A percentile compares a stretch with the other conserved stretches of the same genome.
These are phyloP conservation scores for Catharus bicknelli DNA, from an alignment of 2,113 vertebrate genomes.

Conservation along the genomic window DNA sequence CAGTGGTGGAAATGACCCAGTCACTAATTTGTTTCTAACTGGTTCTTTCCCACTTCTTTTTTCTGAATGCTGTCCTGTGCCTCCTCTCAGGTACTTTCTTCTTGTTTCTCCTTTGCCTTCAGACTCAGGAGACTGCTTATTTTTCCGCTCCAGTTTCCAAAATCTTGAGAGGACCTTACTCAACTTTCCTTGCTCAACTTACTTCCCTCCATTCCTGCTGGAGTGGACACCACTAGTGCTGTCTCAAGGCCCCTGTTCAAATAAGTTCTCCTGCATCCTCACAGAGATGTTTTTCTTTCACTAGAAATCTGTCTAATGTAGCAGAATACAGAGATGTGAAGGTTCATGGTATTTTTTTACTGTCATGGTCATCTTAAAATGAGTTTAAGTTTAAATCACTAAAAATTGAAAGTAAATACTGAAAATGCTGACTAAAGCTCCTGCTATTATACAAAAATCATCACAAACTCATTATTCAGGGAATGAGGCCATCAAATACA, in stretches of 20 bases:
- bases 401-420: neutral
- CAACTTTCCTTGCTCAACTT: neutral
- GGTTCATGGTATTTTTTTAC: neutral
- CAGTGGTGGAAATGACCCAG: neutral
- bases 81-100: neutral
- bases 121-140: neutral
- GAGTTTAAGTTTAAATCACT: neutral
- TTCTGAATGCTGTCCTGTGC: neutral
- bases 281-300: neutral
- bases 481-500: neutral
- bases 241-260: neutral
- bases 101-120: neutral
- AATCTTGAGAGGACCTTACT: neutral
- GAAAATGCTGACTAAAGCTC: neutral
- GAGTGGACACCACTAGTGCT: neutral
- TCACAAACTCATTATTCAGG: neutral
- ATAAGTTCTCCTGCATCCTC: neutral
- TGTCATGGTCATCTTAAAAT: fast-evolving
- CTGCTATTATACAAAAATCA: neutral
- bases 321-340: neutral
- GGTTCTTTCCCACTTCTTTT: neutral
- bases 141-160: neutral
- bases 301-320: neutral
- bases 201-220: neutral
- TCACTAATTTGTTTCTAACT: neutral